Conservation (phyloP, 1,140 invertebrate genomes). For the Aphelinus certus region DNA sequence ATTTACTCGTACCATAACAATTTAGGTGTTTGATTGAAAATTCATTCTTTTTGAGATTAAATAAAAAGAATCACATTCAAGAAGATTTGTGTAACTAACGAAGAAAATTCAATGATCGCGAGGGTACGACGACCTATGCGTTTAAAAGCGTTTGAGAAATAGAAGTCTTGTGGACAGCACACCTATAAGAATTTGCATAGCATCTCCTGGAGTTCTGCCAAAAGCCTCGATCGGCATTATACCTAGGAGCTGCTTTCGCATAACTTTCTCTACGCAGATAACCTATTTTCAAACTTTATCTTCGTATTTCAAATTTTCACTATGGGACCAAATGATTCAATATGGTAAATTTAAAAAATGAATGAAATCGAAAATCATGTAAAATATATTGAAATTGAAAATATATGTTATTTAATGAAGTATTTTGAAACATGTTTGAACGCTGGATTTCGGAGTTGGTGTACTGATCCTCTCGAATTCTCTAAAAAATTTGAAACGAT, state of each 20-base stretch:
- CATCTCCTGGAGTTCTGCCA: conserved; percentile 51
- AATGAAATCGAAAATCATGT: background rate
- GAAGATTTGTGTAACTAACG: conserved; percentile 47
- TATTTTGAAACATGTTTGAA: too few species aligned
- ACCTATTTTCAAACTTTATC: conserved; percentile 4
- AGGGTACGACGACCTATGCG: conserved; percentile 46
- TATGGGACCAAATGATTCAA: too few species aligned
- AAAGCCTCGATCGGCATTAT: conserved; percentile 48
- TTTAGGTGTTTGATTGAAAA: too few species aligned
- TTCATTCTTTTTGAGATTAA: too few species aligned
- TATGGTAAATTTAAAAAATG: conserved; percentile 14
- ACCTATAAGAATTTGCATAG: conserved; percentile 49
- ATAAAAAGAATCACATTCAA: too few species aligned
- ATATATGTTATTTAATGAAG: too few species aligned
- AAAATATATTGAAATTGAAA: too few species aligned
- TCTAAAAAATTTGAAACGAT: too few species aligned
- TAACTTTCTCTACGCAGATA: conserved; percentile 17
- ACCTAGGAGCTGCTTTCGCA: conserved; percentile 32
- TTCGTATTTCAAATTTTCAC: too few species aligned
- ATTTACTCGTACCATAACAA: too few species aligned
- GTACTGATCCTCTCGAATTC: too few species aligned
- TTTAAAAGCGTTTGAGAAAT: conserved; percentile 33
- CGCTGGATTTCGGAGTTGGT: too few species aligned
- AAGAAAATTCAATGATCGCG: conserved; percentile 49
- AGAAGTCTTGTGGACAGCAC: conserved; percentile 23